A percentile compares a stretch with the other conserved stretches of the same genome.
Evolutionary conservation across 1,140 invertebrate species (phyloP).

Genomic region (Drosophila murphyi): DNA sequence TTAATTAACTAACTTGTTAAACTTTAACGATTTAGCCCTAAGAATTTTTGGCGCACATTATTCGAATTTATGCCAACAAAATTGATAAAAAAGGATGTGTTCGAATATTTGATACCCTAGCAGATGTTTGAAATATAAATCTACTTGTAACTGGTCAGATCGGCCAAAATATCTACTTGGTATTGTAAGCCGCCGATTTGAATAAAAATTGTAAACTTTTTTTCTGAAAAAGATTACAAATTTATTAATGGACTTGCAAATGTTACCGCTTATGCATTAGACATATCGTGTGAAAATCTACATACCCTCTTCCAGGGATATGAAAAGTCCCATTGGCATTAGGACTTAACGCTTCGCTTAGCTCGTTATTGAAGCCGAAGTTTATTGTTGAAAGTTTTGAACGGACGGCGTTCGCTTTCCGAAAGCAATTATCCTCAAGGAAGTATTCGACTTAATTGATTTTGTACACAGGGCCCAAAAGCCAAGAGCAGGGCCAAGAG

Average conservation of each 20-base stretch:
- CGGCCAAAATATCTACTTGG: too few relatives aligned
- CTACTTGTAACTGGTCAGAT: too few relatives aligned
- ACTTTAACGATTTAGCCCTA: constrained; percentile 66
- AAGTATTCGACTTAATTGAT: constrained; percentile 83
- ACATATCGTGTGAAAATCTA: not conserved
- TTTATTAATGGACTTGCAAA: too few relatives aligned
- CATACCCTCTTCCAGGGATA: not conserved
- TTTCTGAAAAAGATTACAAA: too few relatives aligned
- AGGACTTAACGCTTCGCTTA: constrained; percentile 80
- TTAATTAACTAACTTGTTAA: constrained; percentile 78
- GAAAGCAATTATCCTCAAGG: constrained; percentile 80
- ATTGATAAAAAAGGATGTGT: not conserved
- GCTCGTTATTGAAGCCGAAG: constrained; percentile 75
- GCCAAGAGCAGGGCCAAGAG: not conserved
- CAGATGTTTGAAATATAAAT: not conserved
- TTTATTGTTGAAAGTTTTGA: constrained; percentile 76
- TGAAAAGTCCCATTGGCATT: constrained; percentile 71
- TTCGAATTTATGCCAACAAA: constrained; percentile 53
- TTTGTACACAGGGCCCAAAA: constrained; percentile 38
- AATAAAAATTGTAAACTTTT: too few relatives aligned
- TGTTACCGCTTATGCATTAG: not conserved
- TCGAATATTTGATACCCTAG: not conserved
- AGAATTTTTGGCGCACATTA: constrained; percentile 53
- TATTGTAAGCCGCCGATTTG: too few relatives aligned
- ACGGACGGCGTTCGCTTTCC: constrained; percentile 67